phyloP scores from a whole-genome alignment of 2,888 invertebrate genomes.

The Orthosia cruda region DNA sequence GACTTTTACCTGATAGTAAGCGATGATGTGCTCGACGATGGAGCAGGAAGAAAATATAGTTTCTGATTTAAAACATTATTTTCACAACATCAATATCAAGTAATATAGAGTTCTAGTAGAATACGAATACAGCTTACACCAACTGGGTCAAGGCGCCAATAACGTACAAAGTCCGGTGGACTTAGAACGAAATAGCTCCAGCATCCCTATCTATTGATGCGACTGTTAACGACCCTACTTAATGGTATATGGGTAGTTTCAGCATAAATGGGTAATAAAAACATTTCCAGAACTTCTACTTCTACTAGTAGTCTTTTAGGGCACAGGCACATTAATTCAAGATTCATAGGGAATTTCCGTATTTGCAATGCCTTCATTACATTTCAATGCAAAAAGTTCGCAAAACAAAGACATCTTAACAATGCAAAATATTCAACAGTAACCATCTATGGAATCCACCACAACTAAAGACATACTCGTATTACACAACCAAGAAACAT shows the following conservation, averaged over 20 bases:
- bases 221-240: constrained; percentile 43
- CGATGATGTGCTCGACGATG: too few relatives aligned
- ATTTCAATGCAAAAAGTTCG: not conserved
- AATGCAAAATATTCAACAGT: constrained; percentile 42
- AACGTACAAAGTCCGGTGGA: constrained; percentile 35
- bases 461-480: constrained; percentile 19
- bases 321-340: too few relatives aligned
- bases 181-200: constrained; percentile 36
- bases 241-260: constrained; percentile 31
- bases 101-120: constrained; percentile 19
- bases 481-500: constrained; percentile 7
- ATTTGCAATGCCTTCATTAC: not conserved
- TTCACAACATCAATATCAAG: not conserved
- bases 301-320: not conserved
- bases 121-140: constrained; percentile 10
- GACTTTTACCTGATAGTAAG: too few relatives aligned
- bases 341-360: too few relatives aligned
- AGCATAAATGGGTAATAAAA: constrained; percentile 43
- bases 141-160: constrained; percentile 61
- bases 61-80: not conserved
- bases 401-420: constrained; percentile 24
- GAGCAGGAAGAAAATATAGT: not conserved
- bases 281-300: constrained; percentile 4
- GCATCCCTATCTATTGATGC: constrained; percentile 44
- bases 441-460: constrained; percentile 28